Percentiles rank a stretch among this genome's conserved stretches.
Evolutionary conservation across 2,113 vertebrate species (phyloP).

Genomic region (Erythrocercus mccallii): DNA sequence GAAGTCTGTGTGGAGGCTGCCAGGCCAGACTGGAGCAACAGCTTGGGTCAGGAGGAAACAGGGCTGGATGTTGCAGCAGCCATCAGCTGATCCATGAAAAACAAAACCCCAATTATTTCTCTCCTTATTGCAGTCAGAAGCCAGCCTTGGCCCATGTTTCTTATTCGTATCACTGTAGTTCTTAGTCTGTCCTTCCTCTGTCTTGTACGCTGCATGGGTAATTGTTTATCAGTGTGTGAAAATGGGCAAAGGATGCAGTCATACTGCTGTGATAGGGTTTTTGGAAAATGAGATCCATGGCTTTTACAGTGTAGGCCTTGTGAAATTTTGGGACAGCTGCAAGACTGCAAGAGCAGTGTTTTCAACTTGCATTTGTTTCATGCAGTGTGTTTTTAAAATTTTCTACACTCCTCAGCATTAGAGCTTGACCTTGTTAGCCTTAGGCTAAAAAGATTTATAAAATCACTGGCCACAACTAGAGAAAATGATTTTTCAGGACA

Average conservation of each 20-base stretch:
- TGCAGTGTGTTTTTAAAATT: background rate
- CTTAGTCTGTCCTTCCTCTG: background rate
- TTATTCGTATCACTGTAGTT: background rate
- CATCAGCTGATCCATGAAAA: rapidly evolving
- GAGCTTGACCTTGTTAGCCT: background rate
- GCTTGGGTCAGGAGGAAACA: background rate
- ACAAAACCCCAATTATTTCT: background rate
- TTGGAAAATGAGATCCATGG: background rate
- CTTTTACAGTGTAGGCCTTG: background rate
- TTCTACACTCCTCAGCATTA: background rate
- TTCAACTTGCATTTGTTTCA: background rate
- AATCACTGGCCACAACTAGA: background rate
- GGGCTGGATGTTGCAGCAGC: background rate
- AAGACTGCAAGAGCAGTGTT: background rate
- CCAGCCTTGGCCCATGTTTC: background rate
- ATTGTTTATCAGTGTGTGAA: background rate
- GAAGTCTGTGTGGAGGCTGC: background rate
- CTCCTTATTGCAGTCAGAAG: background rate
- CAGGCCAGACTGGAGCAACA: background rate
- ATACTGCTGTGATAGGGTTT: background rate
- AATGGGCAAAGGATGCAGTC: background rate
- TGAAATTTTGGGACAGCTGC: background rate
- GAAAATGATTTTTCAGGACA: background rate
- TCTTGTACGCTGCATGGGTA: rapidly evolving
- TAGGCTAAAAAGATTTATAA: background rate